phyloP scores from a whole-genome alignment of 2,888 invertebrate genomes.

The Plutella xylostella region DNA sequence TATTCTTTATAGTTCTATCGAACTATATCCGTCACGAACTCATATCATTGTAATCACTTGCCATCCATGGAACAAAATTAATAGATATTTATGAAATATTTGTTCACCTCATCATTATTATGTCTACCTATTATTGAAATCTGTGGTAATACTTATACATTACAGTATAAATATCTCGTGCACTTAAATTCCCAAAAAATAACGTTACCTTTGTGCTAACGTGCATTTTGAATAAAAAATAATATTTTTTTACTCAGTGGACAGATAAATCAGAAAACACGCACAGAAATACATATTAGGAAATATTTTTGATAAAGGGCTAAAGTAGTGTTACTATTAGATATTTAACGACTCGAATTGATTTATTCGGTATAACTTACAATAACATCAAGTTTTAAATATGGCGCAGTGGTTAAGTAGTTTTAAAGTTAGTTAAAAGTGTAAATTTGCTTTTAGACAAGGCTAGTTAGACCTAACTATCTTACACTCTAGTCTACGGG shows the following conservation, averaged over 20 bases:
- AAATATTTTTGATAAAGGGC: constrained; percentile 4
- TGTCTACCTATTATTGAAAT: no score
- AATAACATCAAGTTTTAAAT: not conserved
- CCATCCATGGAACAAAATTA: not conserved
- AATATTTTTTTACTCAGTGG: not conserved
- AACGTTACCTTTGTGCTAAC: no score
- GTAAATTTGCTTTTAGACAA: constrained; percentile 36
- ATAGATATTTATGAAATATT: no score
- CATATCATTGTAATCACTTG: not conserved
- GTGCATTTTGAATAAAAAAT: no score
- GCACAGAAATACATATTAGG: not conserved
- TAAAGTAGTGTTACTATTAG: not conserved
- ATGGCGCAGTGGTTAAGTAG: not conserved
- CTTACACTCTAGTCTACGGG: constrained; percentile 55
- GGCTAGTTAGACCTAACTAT: constrained; percentile 40
- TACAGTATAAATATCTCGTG: no score
- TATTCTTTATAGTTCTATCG: no score
- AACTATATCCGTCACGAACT: not conserved
- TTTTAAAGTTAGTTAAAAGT: constrained; percentile 14
- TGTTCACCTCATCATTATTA: no score
- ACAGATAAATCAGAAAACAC: not conserved
- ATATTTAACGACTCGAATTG: not conserved
- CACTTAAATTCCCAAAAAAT: no score
- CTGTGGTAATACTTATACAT: no score
- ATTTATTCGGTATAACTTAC: not conserved